Conservation (phyloP, 2,888 invertebrate species). For the Oscheius myriophilus region DNA sequence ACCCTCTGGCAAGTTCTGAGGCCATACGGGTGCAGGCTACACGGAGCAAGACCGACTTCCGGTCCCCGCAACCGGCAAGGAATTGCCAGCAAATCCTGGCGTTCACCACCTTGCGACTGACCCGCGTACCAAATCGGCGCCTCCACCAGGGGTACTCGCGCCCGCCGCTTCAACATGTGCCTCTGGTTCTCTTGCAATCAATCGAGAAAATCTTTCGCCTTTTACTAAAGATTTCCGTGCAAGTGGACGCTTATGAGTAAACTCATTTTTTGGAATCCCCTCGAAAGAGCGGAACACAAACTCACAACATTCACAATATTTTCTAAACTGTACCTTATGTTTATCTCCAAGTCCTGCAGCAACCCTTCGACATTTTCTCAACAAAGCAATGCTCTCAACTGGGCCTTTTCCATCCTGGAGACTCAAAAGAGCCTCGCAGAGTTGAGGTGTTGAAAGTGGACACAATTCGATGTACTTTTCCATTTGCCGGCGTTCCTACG, state of each 20-base stretch:
- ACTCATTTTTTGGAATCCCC: constrained; percentile 28
- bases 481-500: not conserved
- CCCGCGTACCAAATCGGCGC: no score
- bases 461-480: not conserved
- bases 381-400: constrained; percentile 1
- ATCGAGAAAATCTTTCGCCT: constrained; percentile 65
- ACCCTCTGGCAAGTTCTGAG: no score
- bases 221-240: constrained; percentile 67
- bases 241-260: constrained; percentile 33
- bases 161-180: not conserved
- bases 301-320: no score
- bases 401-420: not conserved
- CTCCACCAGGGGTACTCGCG: no score
- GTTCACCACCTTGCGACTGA: no score
- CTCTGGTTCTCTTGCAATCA: constrained; percentile 35
- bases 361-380: not conserved
- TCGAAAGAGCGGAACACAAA: constrained; percentile 29
- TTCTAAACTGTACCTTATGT: not conserved
- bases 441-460: not conserved
- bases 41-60: no score
- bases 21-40: no score
- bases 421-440: not conserved
- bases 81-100: no score
- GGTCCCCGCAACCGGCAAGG: no score
- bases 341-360: not conserved